These are phyloP conservation scores for Turdus rufiventris DNA, from an alignment of 2,113 vertebrate genomes.

Conservation along the genomic window DNA sequence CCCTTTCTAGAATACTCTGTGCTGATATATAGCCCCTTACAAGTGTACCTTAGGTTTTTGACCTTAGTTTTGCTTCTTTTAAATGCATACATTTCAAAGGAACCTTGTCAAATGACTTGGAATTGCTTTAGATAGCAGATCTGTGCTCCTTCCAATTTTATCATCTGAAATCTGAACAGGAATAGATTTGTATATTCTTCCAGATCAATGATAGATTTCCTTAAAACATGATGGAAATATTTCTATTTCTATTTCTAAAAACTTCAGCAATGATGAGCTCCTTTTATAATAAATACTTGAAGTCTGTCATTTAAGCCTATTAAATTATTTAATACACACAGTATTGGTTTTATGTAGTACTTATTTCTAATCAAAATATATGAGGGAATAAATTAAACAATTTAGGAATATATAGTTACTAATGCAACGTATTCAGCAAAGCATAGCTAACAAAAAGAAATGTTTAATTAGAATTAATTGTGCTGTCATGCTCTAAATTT, in stretches of 20 bases:
- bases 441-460: neutral
- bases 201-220: neutral
- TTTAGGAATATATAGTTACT: neutral
- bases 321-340: neutral
- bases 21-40: neutral
- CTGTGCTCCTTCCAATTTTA: neutral
- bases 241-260: neutral
- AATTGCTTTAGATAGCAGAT: neutral
- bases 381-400: neutral
- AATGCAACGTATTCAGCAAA: neutral
- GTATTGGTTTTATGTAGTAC: neutral
- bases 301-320: neutral
- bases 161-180: neutral
- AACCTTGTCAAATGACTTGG: neutral
- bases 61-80: neutral
- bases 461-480: conserved; percentile 5
- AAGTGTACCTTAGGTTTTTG: neutral
- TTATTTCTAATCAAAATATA: conserved; percentile 37
- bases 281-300: neutral
- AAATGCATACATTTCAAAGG: neutral
- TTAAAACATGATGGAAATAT: neutral
- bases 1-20: neutral
- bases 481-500: neutral
- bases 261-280: neutral
- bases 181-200: neutral